Evolutionary conservation across 1,140 invertebrate genomes (phyloP).

Genomic region (Lordiphosa collinella): DNA sequence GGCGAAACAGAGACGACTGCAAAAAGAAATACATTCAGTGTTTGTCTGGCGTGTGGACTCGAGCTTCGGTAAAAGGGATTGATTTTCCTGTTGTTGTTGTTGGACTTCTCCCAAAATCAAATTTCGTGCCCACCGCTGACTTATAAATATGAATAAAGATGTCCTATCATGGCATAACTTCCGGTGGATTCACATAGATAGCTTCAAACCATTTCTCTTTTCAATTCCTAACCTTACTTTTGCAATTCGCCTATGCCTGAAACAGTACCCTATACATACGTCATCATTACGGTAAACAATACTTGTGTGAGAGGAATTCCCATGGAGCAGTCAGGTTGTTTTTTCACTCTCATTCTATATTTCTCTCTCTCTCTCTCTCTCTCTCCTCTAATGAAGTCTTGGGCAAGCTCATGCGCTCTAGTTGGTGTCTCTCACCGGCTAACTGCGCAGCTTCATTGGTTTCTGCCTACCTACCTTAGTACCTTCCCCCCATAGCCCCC

Average conservation of each 20-base stretch:
- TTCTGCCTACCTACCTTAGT: not conserved
- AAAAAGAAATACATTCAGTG: too few relatives aligned
- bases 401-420: conserved; percentile 27
- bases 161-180: too few relatives aligned
- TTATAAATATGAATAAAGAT: too few relatives aligned
- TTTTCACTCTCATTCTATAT: not conserved
- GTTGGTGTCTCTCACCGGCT: not conserved
- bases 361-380: not conserved
- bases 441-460: conserved; percentile 36
- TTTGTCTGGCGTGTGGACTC: too few relatives aligned
- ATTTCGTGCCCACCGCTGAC: too few relatives aligned
- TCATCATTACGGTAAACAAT: conserved; percentile 65
- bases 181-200: too few relatives aligned
- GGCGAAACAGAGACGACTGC: too few relatives aligned
- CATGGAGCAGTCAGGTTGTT: conserved; percentile 14
- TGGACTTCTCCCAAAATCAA: too few relatives aligned
- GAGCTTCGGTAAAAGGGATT: too few relatives aligned
- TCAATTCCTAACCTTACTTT: too few relatives aligned
- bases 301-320: conserved; percentile 45
- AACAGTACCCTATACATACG: conserved; percentile 20
- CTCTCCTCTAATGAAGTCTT: conserved; percentile 2
- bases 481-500: not conserved
- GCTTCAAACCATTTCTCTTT: too few relatives aligned
- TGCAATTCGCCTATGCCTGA: not conserved
- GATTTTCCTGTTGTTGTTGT: too few relatives aligned